phyloP scores from a whole-genome alignment of 1,140 invertebrate genomes.

The Microplitis mediator region DNA sequence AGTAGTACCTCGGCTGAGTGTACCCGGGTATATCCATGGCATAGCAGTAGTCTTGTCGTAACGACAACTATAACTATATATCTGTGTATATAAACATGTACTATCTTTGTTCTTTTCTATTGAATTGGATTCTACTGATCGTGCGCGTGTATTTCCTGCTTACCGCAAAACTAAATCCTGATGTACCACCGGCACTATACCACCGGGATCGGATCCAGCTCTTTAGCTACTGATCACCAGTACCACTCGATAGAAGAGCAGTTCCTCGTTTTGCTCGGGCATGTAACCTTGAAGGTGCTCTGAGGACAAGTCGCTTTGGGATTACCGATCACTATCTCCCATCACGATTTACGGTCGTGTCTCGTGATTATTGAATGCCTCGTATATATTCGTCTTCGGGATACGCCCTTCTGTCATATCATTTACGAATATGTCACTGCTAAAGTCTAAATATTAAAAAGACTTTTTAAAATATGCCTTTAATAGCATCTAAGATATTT shows the following conservation, averaged over 20 bases:
- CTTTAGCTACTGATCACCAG: constrained; percentile 17
- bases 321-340: constrained; percentile 39
- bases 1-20: too few relatives aligned
- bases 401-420: constrained; percentile 9
- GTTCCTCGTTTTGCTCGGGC: background rate
- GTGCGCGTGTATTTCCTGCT: background rate
- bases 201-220: constrained; percentile 19
- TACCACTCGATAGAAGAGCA: constrained; percentile 15
- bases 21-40: too few relatives aligned
- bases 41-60: too few relatives aligned
- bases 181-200: background rate
- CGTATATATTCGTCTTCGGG: background rate
- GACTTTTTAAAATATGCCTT: background rate
- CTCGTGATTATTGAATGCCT: constrained; percentile 37
- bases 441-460: background rate
- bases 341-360: constrained; percentile 39
- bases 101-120: background rate
- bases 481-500: background rate
- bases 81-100: too few relatives aligned
- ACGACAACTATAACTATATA: too few relatives aligned
- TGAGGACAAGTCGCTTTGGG: constrained; percentile 34
- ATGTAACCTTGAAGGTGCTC: constrained; percentile 40
- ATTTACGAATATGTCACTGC: constrained; percentile 9
- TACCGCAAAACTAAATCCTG: background rate
- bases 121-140: background rate